These are phyloP conservation scores for Drosophila sturtevanti DNA, from an alignment of 1,140 invertebrate species.

Conservation along the genomic window DNA sequence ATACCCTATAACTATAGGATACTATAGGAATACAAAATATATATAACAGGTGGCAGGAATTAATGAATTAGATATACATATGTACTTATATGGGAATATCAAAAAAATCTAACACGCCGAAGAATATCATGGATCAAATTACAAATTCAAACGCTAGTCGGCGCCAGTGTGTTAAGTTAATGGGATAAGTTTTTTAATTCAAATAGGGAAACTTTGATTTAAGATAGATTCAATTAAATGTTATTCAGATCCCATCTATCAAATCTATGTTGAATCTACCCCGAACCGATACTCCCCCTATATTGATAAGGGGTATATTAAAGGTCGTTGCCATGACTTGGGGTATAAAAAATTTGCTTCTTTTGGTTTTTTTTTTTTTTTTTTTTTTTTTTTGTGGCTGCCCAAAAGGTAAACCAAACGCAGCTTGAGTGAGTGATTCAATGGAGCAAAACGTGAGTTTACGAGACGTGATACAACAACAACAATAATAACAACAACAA, in stretches of 20 bases:
- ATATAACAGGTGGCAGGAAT: too few relatives aligned
- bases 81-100: too few relatives aligned
- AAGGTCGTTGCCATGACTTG: neutral
- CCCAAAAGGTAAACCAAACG: constrained; percentile 48
- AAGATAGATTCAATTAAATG: too few relatives aligned
- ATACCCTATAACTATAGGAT: neutral
- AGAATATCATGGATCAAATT: too few relatives aligned
- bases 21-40: neutral
- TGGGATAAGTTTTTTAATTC: too few relatives aligned
- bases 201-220: too few relatives aligned
- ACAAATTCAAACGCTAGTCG: too few relatives aligned
- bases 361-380: constrained; percentile 14
- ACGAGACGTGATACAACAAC: constrained; percentile 71
- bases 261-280: too few relatives aligned
- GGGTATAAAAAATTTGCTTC: constrained; percentile 2
- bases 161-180: too few relatives aligned
- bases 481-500: too few relatives aligned
- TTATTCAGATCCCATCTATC: neutral
- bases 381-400: constrained; percentile 32
- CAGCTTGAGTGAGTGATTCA: constrained; percentile 65
- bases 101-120: too few relatives aligned
- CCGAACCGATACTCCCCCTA: neutral
- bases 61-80: too few relatives aligned
- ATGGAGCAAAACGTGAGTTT: constrained; percentile 75
- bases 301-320: neutral